Percentiles rank a stretch among this genome's conserved stretches.
phyloP scores from a whole-genome alignment of 1,140 invertebrate genomes.

The Cryptotermes secundus region DNA sequence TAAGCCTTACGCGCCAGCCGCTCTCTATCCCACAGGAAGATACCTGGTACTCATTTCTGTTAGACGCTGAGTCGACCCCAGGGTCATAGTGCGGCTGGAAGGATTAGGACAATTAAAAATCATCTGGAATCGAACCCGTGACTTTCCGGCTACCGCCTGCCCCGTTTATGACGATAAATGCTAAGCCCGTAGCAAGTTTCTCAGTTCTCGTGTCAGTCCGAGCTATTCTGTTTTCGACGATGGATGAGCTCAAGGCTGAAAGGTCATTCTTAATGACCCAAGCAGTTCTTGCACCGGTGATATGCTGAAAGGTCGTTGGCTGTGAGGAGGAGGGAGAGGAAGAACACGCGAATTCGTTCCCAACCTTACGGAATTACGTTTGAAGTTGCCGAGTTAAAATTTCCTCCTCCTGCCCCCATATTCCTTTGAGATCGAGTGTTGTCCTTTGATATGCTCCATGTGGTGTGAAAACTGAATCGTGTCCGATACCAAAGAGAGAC shows the following conservation, averaged over 20 bases:
- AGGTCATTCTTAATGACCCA: slow-evolving; percentile 19
- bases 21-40: no score
- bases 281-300: background rate
- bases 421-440: background rate
- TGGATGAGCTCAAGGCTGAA: background rate
- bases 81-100: no score
- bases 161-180: no score
- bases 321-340: background rate
- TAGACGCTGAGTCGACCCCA: no score
- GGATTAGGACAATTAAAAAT: no score
- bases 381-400: background rate
- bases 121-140: no score
- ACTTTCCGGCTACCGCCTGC: no score
- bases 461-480: background rate
- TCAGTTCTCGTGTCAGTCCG: background rate
- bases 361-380: background rate
- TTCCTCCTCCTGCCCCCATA: no score
- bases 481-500: background rate
- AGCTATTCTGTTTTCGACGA: background rate
- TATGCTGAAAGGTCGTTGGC: background rate
- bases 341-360: background rate
- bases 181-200: no score
- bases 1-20: no score
- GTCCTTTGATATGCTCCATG: background rate
- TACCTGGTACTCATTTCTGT: no score